Conservation (phyloP, 1,140 invertebrate genomes). For the Ceratosolen fusciceps region DNA sequence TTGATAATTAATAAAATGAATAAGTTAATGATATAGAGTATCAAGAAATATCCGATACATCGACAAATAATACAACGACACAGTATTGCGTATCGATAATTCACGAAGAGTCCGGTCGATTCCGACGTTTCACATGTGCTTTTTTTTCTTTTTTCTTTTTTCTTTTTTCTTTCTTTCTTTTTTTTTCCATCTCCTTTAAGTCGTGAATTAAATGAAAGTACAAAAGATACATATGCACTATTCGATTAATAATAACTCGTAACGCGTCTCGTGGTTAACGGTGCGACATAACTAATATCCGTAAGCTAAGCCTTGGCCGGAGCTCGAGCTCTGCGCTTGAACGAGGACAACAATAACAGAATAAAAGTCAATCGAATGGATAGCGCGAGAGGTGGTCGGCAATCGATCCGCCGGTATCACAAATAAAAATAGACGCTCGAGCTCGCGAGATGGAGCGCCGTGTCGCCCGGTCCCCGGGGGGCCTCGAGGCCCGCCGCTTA, state of each 20-base stretch:
- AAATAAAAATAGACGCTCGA: slow-evolving; percentile 31
- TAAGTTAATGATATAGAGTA: no score
- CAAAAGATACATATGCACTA: neutral
- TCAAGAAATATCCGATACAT: slow-evolving; percentile 1
- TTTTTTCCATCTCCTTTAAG: no score
- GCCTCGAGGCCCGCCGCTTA: neutral
- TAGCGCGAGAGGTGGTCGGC: slow-evolving; percentile 11
- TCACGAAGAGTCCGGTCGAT: slow-evolving; percentile 1
- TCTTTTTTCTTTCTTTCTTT: no score
- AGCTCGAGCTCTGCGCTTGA: slow-evolving; percentile 13
- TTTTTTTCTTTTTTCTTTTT: no score
- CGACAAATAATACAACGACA: neutral
- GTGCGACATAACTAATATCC: slow-evolving; percentile 3
- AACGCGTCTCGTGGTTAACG: slow-evolving; percentile 10
- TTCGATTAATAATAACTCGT: neutral
- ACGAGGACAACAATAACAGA: slow-evolving; percentile 2
- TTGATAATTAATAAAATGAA: no score
- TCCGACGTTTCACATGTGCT: neutral
- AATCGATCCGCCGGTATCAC: slow-evolving; percentile 31
- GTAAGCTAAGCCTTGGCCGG: neutral
- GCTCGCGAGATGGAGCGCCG: slow-evolving; percentile 11
- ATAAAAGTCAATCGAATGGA: neutral
- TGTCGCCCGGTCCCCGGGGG: neutral
- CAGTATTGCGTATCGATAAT: neutral
- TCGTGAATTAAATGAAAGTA: slow-evolving; percentile 13